A percentile compares a stretch with the other conserved stretches of the same genome.
Evolutionary conservation across 2,797 vertebrate genomes (phyloP).

Genomic region (Micromesistius poutassou): DNA sequence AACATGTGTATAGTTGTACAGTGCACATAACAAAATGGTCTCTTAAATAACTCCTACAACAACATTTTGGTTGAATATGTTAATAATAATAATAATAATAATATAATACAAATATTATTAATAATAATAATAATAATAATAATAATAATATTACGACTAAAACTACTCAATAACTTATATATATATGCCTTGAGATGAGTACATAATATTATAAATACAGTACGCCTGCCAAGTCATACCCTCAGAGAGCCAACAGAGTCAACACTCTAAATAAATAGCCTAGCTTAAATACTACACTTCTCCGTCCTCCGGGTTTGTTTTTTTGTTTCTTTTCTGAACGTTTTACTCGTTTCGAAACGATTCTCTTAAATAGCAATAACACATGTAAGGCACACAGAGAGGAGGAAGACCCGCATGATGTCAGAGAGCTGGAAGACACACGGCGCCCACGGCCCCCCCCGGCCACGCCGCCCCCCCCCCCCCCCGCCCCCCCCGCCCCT

Average conservation of each 20-base stretch:
- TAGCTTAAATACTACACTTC: slow-evolving; percentile 79
- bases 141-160: slow-evolving; percentile 85
- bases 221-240: slow-evolving; percentile 92
- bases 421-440: slow-evolving; percentile 61
- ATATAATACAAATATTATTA: slow-evolving; percentile 50
- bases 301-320: slow-evolving; percentile 18
- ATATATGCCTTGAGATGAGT: slow-evolving; percentile 99
- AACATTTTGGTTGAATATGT: slow-evolving; percentile 97
- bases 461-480: slow-evolving; percentile 25
- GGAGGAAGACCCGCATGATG: slow-evolving; percentile 75
- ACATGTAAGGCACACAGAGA: slow-evolving; percentile 94
- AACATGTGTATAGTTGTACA: slow-evolving; percentile 81
- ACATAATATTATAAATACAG: slow-evolving; percentile 89
- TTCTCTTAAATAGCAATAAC: slow-evolving; percentile 88
- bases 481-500: slow-evolving; percentile 42
- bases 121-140: slow-evolving; percentile 78
- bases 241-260: slow-evolving; percentile 91
- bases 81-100: slow-evolving; percentile 88
- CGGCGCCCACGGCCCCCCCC: slow-evolving; percentile 4
- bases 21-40: slow-evolving; percentile 90
- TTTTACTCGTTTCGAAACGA: slow-evolving; percentile 9
- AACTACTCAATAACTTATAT: slow-evolving; percentile 98
- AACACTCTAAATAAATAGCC: slow-evolving; percentile 97
- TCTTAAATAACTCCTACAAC: slow-evolving; percentile 95
- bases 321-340: slow-evolving; percentile 15